Conservation (phyloP, 2,113 vertebrate species). For the Albula goreensis region DNA sequence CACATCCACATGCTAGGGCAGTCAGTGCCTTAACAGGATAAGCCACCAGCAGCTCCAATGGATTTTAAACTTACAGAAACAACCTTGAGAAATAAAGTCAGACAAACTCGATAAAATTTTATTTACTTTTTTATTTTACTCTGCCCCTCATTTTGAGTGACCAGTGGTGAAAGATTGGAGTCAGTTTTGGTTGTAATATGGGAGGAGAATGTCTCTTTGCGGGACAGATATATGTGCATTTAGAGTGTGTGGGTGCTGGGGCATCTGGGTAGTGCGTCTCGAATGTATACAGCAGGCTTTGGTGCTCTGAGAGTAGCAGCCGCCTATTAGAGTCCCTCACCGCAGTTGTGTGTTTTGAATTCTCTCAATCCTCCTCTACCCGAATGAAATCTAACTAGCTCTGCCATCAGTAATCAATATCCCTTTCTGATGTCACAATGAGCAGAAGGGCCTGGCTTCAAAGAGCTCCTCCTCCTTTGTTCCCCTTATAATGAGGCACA, state of each 20-base stretch:
- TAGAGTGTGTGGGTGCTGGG: background rate
- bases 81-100: too few relatives aligned
- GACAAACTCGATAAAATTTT: too few relatives aligned
- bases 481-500: background rate
- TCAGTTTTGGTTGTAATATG: background rate
- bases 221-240: background rate
- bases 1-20: too few relatives aligned
- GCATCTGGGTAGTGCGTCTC: too few relatives aligned
- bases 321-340: background rate
- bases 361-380: background rate
- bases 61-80: too few relatives aligned
- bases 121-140: too few relatives aligned
- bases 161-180: background rate
- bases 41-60: too few relatives aligned
- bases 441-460: background rate
- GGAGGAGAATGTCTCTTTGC: background rate
- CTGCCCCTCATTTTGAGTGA: background rate
- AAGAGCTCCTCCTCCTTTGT: background rate
- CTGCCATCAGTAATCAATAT: background rate
- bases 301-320: background rate
- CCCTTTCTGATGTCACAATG: background rate
- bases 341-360: background rate
- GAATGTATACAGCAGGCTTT: background rate
- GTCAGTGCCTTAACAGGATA: too few relatives aligned
- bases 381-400: background rate